Conservation (phyloP, 1,140 invertebrate species). For the Drosophila kurseongensis region DNA sequence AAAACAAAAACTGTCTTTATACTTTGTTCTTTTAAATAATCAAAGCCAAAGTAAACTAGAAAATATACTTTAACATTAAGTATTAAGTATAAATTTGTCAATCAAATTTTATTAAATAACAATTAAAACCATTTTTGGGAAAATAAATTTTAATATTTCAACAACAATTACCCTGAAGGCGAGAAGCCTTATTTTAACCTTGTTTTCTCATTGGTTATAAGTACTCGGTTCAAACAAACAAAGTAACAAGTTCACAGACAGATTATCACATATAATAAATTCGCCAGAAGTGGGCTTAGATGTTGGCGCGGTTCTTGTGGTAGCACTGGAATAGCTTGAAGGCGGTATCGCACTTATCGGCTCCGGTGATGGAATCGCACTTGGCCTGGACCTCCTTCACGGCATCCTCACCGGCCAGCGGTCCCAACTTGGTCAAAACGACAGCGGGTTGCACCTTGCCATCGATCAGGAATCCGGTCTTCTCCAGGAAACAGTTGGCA, state of each 20-base stretch:
- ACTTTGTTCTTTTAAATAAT: too few species aligned
- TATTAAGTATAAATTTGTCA: too few species aligned
- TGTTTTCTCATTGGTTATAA: not conserved
- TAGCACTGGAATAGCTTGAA: slow-evolving; percentile 70
- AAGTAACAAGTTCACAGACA: slow-evolving; percentile 40
- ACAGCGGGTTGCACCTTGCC: slow-evolving; percentile 58
- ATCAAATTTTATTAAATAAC: too few species aligned
- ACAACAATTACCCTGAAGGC: too few species aligned
- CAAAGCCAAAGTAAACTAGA: too few species aligned
- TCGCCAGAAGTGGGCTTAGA: slow-evolving; percentile 18
- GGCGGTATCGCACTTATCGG: slow-evolving; percentile 67
- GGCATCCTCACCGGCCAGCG: slow-evolving; percentile 43
- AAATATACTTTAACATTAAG: too few species aligned
- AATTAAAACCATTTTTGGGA: not conserved
- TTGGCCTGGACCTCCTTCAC: slow-evolving; percentile 54
- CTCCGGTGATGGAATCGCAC: slow-evolving; percentile 55
- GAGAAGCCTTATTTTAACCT: not conserved
- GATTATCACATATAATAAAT: slow-evolving; percentile 25
- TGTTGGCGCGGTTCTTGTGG: slow-evolving; percentile 38
- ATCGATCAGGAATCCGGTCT: slow-evolving; percentile 48
- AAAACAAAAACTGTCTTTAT: too few species aligned
- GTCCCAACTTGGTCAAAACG: slow-evolving; percentile 46
- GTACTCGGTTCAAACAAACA: slow-evolving; percentile 3
- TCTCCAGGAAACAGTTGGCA: slow-evolving; percentile 73
- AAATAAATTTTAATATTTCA: too few species aligned